phyloP scores from a whole-genome alignment of 2,888 invertebrate species.

The Anoncus sp. region DNA sequence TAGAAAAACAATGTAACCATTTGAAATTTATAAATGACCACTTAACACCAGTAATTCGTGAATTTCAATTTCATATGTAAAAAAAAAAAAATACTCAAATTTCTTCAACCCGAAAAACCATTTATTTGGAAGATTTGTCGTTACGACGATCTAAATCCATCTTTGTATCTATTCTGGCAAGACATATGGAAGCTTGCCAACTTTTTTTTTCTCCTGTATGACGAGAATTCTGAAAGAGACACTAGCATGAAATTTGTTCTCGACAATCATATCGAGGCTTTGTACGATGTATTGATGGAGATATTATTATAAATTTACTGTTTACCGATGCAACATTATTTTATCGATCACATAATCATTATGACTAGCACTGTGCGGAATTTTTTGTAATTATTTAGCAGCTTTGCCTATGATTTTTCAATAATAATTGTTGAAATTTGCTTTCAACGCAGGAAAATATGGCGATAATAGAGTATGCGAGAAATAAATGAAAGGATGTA shows the following conservation, averaged over 20 bases:
- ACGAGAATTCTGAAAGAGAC: neutral
- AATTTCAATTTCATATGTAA: no score
- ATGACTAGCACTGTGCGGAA: neutral
- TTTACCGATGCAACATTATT: no score
- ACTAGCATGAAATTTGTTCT: neutral
- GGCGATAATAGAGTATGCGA: constrained; percentile 8
- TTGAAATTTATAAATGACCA: no score
- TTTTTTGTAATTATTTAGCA: neutral
- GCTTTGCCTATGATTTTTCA: neutral
- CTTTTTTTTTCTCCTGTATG: neutral
- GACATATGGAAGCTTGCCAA: neutral
- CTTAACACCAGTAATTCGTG: no score
- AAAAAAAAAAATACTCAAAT: no score
- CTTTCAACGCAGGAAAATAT: neutral
- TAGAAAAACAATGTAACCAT: no score
- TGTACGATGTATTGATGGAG: neutral
- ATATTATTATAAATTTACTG: no score
- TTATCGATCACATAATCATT: no score
- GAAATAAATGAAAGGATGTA: constrained; percentile 4
- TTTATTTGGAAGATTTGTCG: no score
- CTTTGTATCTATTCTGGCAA: neutral
- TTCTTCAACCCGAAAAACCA: no score
- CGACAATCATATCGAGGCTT: no score
- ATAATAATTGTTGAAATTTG: neutral
- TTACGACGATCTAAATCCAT: no score